phyloP scores from a whole-genome alignment of 2,888 invertebrate species.

The Gastracanthus pulcherrimus region DNA sequence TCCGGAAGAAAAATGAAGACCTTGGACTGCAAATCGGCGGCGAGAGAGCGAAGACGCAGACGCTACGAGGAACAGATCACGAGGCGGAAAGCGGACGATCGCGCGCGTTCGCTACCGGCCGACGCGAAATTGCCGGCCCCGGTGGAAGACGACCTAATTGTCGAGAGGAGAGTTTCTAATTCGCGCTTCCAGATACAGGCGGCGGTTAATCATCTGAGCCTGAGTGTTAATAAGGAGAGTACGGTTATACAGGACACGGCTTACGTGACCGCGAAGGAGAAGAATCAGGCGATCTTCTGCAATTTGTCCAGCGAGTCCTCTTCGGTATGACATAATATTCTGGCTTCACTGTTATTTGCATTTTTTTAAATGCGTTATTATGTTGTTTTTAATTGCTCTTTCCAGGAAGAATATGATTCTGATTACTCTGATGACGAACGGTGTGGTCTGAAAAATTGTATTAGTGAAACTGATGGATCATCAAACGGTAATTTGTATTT shows the following conservation, averaged over 20 bases:
- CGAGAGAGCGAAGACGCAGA: not conserved
- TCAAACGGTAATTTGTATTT: not conserved
- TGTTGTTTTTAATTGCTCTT: not conserved
- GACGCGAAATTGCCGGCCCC: not conserved
- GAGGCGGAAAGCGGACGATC: too few species aligned
- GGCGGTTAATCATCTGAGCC: not conserved
- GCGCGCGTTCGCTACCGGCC: not conserved
- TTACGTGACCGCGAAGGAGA: not conserved
- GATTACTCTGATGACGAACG: not conserved
- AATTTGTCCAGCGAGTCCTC: conserved; percentile 34
- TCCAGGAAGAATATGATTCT: conserved; percentile 15
- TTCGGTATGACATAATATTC: too few species aligned
- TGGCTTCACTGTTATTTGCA: not conserved
- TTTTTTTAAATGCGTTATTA: not conserved
- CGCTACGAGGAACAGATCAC: not conserved
- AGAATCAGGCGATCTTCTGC: conserved; percentile 1
- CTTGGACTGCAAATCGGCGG: conserved; percentile 24
- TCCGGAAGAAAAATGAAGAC: not conserved
- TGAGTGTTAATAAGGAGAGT: conserved; percentile 11
- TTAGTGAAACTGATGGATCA: not conserved
- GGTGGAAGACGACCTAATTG: not conserved
- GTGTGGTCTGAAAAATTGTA: not conserved
- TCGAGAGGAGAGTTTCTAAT: conserved; percentile 10
- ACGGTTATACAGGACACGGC: not conserved
- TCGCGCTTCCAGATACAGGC: conserved; percentile 12